phyloP scores from a whole-genome alignment of 2,113 vertebrate species.

The Beaufortia kweichowensis region DNA sequence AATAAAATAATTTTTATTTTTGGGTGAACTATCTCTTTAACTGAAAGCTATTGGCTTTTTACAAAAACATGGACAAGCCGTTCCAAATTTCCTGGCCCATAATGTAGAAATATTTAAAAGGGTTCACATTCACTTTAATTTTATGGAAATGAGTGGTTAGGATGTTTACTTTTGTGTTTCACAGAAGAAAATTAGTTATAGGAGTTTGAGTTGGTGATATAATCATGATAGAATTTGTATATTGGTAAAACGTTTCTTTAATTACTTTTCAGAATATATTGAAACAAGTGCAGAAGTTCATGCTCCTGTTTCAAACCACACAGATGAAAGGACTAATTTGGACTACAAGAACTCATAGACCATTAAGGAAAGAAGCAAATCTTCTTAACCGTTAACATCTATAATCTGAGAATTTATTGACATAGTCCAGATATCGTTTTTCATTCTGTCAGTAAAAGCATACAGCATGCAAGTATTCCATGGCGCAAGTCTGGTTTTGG shows the following conservation, averaged over 20 bases:
- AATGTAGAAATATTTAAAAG: no score
- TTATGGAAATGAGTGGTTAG: no score
- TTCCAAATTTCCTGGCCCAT: no score
- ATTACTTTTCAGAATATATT: not conserved
- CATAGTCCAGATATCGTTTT: slow-evolving; percentile 64
- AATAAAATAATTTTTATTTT: no score
- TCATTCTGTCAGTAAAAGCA: slow-evolving; percentile 62
- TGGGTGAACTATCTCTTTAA: no score
- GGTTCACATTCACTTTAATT: no score
- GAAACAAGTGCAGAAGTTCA: slow-evolving; percentile 14
- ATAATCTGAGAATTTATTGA: slow-evolving; percentile 65
- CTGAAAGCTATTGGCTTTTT: no score
- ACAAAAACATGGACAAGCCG: no score
- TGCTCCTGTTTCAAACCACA: not conserved
- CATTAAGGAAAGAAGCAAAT: slow-evolving; percentile 38
- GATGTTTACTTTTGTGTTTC: no score
- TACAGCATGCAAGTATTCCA: slow-evolving; percentile 58
- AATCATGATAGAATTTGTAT: no score
- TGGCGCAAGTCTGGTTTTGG: slow-evolving; percentile 55
- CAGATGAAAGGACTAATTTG: slow-evolving; percentile 17
- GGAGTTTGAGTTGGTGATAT: no score
- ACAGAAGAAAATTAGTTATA: no score
- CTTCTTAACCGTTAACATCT: slow-evolving; percentile 29
- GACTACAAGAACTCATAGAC: slow-evolving; percentile 22
- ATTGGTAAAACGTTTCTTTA: not conserved